phyloP scores from a whole-genome alignment of 2,888 invertebrate genomes.

The Caenorhabditis sp. region DNA sequence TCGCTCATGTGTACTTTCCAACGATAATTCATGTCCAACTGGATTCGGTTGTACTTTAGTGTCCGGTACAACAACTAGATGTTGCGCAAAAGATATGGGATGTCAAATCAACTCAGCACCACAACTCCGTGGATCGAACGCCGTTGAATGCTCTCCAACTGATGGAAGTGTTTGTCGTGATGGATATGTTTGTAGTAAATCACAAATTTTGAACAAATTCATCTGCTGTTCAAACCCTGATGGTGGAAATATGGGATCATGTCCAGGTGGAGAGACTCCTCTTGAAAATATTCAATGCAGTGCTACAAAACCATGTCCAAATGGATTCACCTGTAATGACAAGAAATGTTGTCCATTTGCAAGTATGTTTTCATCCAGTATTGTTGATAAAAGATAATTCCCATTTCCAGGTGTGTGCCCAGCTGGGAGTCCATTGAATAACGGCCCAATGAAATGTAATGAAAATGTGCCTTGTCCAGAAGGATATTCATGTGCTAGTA shows the following conservation, averaged over 20 bases:
- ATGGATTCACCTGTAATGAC: conserved; percentile 64
- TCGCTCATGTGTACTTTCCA: conserved; percentile 60
- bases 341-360: conserved; percentile 67
- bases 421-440: conserved; percentile 66
- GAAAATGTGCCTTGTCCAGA: conserved; percentile 66
- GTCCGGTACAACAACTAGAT: conserved; percentile 63
- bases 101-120: conserved; percentile 69
- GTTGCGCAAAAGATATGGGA: conserved; percentile 69
- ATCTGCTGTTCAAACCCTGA: conserved; percentile 66
- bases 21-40: conserved; percentile 61
- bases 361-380: conserved; percentile 22
- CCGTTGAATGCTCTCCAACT: conserved; percentile 62
- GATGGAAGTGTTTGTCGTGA: conserved; percentile 59
- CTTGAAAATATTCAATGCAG: conserved; percentile 61
- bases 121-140: conserved; percentile 59
- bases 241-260: conserved; percentile 49
- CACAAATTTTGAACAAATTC: conserved; percentile 63
- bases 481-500: conserved; percentile 66
- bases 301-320: conserved; percentile 63
- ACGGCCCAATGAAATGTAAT: conserved; percentile 61
- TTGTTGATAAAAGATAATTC: background rate
- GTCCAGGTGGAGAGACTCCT: conserved; percentile 65
- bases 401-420: conserved; percentile 61
- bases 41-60: conserved; percentile 69
- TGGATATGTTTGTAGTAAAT: conserved; percentile 65